Conservation (phyloP, 35 echinoderm and acorn worm genomes). For the Chiridota heheva region DNA sequence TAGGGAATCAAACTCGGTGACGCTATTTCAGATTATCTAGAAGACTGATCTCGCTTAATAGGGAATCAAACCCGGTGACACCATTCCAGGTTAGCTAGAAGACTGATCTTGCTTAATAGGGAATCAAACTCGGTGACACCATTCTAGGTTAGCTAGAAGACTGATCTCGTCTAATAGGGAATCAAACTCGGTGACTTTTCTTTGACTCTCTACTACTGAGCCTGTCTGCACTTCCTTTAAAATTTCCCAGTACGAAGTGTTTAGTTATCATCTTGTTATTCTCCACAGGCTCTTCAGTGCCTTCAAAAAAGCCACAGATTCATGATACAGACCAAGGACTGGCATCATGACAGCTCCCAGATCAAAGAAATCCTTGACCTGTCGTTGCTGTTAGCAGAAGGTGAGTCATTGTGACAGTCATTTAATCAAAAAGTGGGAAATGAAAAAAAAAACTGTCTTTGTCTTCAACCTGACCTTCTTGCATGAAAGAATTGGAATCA, state of each 20-base stretch:
- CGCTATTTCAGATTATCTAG: too few species aligned
- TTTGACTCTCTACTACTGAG: background rate
- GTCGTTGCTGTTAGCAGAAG: constrained; percentile 68
- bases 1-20: too few species aligned
- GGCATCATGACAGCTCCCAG: constrained; percentile 49
- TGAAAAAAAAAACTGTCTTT: too few species aligned
- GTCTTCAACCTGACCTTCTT: too few species aligned
- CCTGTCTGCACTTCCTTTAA: background rate
- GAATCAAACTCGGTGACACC: background rate
- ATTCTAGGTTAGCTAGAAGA: background rate
- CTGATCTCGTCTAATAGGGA: background rate
- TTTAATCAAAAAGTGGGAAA: too few species aligned
- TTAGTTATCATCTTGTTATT: background rate
- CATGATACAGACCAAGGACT: constrained; percentile 50
- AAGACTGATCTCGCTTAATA: too few species aligned
- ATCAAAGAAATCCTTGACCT: constrained; percentile 59
- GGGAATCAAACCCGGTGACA: too few species aligned
- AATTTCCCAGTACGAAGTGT: background rate
- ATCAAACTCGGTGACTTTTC: background rate
- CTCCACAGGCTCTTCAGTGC: constrained; percentile 74
- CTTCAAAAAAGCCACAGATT: constrained; percentile 79
- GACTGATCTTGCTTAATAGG: background rate
- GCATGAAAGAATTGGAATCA: too few species aligned
- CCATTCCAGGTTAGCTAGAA: background rate
- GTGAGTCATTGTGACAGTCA: constrained; percentile 41